Conservation (phyloP, 2,113 vertebrate species). For the Paradoxurus hermaphroditus region DNA sequence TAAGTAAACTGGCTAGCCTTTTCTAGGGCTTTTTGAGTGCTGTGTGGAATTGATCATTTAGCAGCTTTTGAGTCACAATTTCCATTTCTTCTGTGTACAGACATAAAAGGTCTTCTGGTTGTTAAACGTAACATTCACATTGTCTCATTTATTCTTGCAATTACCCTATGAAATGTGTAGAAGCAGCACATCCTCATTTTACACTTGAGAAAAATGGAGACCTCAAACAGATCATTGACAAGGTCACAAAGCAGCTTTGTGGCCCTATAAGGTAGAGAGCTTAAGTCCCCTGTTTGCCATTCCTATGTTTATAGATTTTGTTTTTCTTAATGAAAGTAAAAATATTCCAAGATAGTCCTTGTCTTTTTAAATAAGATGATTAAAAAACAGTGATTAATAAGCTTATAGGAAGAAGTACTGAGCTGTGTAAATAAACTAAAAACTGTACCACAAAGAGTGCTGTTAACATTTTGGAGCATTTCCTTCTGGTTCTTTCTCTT, state of each 20-base stretch:
- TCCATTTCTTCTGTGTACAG: not conserved
- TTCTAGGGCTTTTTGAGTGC: not conserved
- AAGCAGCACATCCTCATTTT: constrained; percentile 18
- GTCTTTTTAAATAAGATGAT: constrained; percentile 7
- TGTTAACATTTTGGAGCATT: not conserved
- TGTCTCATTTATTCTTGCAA: not conserved
- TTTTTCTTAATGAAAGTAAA: not conserved
- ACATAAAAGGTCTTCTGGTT: not conserved
- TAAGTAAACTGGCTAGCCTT: not conserved
- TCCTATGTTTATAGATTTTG: not conserved
- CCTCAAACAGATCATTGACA: not conserved
- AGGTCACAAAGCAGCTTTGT: not conserved
- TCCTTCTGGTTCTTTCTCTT: not conserved
- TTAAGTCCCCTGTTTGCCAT: not conserved
- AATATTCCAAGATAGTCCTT: not conserved
- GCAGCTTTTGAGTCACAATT: not conserved
- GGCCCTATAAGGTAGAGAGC: not conserved
- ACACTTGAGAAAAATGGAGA: not conserved
- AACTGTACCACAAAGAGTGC: not conserved
- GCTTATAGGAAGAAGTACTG: not conserved
- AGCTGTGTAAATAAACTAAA: constrained; percentile 1
- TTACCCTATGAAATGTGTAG: not conserved
- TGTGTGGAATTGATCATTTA: not conserved
- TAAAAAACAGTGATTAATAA: not conserved
- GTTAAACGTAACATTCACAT: not conserved